These are phyloP conservation scores for Dysidea cf. avara DNA, from an alignment of 37 sponge, comb jelly and placozoan genomes.

Conservation along the genomic window DNA sequence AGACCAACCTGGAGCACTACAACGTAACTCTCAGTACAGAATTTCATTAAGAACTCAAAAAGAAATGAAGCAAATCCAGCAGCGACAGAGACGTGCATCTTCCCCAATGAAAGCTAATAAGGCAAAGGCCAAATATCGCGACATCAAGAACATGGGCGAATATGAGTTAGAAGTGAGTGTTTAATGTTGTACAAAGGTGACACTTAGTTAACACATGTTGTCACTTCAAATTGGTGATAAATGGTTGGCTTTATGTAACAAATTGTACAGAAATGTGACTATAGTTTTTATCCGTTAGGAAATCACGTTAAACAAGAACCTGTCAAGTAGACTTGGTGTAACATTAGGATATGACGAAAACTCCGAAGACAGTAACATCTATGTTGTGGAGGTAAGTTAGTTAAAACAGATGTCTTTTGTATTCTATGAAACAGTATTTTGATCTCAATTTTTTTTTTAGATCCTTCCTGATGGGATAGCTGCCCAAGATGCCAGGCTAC, in stretches of 20 bases:
- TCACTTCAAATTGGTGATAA: neutral
- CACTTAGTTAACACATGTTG: neutral
- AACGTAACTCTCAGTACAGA: neutral
- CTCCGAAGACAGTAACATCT: slow-evolving; percentile 15
- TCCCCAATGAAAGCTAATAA: slow-evolving; percentile 2
- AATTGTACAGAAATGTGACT: neutral
- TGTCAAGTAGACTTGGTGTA: slow-evolving; percentile 70
- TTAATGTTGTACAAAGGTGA: neutral
- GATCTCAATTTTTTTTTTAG: slow-evolving; percentile 11
- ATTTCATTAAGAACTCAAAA: neutral
- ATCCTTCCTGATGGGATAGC: slow-evolving; percentile 69
- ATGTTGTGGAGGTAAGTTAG: slow-evolving; percentile 60
- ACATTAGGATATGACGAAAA: slow-evolving; percentile 68
- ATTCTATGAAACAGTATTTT: neutral
- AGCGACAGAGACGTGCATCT: neutral
- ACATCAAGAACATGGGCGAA: slow-evolving; percentile 13
- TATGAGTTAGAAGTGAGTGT: slow-evolving; percentile 71
- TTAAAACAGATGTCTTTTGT: neutral
- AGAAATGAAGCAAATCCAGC: neutral
- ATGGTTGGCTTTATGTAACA: neutral
- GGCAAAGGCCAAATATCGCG: neutral
- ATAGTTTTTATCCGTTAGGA: slow-evolving; percentile 31
- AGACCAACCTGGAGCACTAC: neutral
- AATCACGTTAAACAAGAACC: slow-evolving; percentile 63
- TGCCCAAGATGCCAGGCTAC: slow-evolving; percentile 62